These are phyloP conservation scores for Embiotoca jacksoni DNA, from an alignment of 2,113 vertebrate genomes.

Conservation along the genomic window DNA sequence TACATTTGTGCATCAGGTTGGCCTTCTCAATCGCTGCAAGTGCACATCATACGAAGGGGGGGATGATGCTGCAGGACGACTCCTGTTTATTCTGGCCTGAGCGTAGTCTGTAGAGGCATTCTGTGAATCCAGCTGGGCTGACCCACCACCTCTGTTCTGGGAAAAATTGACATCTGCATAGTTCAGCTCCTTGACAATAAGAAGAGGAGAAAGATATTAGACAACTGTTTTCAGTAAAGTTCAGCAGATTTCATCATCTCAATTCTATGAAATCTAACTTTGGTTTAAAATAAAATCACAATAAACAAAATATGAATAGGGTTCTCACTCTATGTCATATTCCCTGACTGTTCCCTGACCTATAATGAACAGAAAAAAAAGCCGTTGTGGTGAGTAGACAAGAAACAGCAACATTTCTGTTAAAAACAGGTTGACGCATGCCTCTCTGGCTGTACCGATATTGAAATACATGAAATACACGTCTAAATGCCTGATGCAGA, in stretches of 20 bases:
- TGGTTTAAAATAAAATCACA: too few relatives aligned
- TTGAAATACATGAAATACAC: too few relatives aligned
- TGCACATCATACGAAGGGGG: constrained; percentile 25
- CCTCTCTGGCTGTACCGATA: too few relatives aligned
- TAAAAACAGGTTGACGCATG: too few relatives aligned
- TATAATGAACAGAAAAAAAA: too few relatives aligned
- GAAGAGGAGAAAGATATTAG: background rate
- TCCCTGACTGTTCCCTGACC: too few relatives aligned
- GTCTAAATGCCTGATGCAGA: too few relatives aligned
- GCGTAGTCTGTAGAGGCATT: constrained; percentile 27
- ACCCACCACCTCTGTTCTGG: background rate
- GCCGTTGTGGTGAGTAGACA: too few relatives aligned
- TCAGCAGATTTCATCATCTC: background rate
- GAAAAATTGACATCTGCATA: constrained; percentile 40
- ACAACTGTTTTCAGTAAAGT: background rate
- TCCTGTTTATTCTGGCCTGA: constrained; percentile 1
- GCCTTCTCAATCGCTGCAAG: background rate
- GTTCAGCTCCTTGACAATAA: constrained; percentile 54
- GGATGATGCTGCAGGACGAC: background rate
- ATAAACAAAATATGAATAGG: too few relatives aligned
- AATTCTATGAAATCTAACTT: background rate
- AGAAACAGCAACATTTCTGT: too few relatives aligned
- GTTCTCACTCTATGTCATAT: too few relatives aligned
- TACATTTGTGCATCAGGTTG: background rate
- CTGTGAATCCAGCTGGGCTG: background rate